These are phyloP conservation scores for Syngnathus acus DNA, from an alignment of 2,797 vertebrate species.

Conservation along the genomic window DNA sequence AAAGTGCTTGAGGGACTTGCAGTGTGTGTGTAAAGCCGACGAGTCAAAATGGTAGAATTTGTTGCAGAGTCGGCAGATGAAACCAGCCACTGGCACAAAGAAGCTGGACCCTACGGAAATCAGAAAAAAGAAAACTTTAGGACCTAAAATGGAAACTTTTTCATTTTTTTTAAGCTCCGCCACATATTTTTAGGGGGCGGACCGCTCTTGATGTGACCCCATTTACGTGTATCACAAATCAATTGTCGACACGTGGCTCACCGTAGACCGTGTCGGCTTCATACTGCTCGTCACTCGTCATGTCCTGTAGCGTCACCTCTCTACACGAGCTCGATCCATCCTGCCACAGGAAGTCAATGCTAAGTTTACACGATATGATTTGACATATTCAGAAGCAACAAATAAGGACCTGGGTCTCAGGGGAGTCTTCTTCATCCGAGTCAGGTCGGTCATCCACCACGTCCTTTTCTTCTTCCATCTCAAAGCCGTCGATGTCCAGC, in stretches of 20 bases:
- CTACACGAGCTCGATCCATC: slow-evolving; percentile 54
- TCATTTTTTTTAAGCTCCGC: no score
- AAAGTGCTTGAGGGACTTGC: slow-evolving; percentile 90
- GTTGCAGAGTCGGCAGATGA: slow-evolving; percentile 89
- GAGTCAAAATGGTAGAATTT: slow-evolving; percentile 91
- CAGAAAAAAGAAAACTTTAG: neutral
- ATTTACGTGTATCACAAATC: neutral
- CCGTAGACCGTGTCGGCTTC: slow-evolving; percentile 80
- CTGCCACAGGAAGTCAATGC: slow-evolving; percentile 33
- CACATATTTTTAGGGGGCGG: no score
- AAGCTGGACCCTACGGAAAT: slow-evolving; percentile 79
- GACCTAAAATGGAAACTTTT: no score
- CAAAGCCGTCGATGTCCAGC: slow-evolving; percentile 78
- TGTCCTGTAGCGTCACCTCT: slow-evolving; percentile 70
- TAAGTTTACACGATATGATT: neutral
- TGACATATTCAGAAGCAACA: neutral
- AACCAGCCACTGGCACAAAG: slow-evolving; percentile 88
- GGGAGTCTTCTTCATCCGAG: slow-evolving; percentile 25
- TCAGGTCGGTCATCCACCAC: slow-evolving; percentile 53
- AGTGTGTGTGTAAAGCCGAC: slow-evolving; percentile 80
- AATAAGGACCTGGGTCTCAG: slow-evolving; percentile 38
- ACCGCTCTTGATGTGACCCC: neutral
- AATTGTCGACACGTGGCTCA: slow-evolving; percentile 53
- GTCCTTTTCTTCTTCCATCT: slow-evolving; percentile 77
- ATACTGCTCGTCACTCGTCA: slow-evolving; percentile 74